Base-by-base conservation (phyloP, 2,888 invertebrate species). In the Hypolimnas misippus region DNA sequence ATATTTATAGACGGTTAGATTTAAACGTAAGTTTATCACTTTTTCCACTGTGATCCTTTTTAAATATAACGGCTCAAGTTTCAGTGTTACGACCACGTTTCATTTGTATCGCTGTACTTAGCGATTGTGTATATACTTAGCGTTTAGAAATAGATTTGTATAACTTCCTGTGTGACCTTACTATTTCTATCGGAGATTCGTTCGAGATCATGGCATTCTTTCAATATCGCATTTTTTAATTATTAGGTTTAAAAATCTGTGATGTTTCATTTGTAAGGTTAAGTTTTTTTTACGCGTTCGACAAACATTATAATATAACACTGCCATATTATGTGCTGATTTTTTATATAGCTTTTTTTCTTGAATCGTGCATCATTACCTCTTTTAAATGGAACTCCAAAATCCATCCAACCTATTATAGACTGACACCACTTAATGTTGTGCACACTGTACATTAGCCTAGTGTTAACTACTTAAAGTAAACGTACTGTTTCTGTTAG, bases 11-110 rank as follows among this genome's bases (percentile, higher is more conserved):
- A 76, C 64, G 69, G 60, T 73, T 78, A 77, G 77, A 72, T 71
- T 74, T 85, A 84, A 86, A 83, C 78, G 81, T 88, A 88, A 81
- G 79, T 81, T 84, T 84, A 89, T 88, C 88, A 91, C 91, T 90
- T 87, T 89, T 87, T 91, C 89, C 92, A 92, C 92, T 92, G 92
- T 92, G 92, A 92, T 92, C 92, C 91, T 91, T 89, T 84, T 87
- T 86, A 86, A 87, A 84, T 85, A 77, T 88, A 84, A 88, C 76
- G 84, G 92, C 92, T 92, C 91, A 90, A 90, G 80, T 78, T 83
- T 85, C 84, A 82, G 81, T 82, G 84, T 84, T 79, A 86, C 87
- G 83, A 87, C 85, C 86, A 83, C 75, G 71, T 78, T 78, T 75
- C 66, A 68, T 77, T 77, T 73, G 64, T 73, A 68, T 67, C 73